Evolutionary conservation across 2,113 vertebrate species (phyloP), one percentile per base, ranked within the genome.

Genomic region (Proteles cristata): DNA sequence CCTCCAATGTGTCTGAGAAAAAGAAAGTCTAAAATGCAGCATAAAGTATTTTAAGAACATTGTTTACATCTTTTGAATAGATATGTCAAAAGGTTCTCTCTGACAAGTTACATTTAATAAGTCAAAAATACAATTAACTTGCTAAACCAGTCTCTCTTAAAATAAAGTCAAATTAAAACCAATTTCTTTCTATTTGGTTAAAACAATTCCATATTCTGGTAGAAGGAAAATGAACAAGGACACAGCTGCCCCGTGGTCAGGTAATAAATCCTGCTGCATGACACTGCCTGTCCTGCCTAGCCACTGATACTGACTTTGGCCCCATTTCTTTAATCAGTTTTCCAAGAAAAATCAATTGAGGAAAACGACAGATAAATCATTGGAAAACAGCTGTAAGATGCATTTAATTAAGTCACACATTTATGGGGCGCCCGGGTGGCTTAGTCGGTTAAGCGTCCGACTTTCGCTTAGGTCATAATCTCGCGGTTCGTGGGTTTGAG

Each of bases 321-420:
- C 76, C 88, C 15, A 95, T 94, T 97, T 96, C 74, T 88, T 89
- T 43, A 8, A 80, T 45, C 14, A 2, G 33, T 90, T 97, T 96
- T 68, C 73, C 5, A 76, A 87, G 82, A 65, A 96, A 97, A 94
- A 88, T 48, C 58, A 92, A 25, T 25, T 43, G 21, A 74, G 28
- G 14, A 77, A 96, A 93, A 79, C 5, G 65, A 35, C 17, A 31
- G 16, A 25, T 65, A 73, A 86, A 80, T 89, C 65, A 65, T 55
- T 77, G 81, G 80, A 53, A 77, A 94, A 85, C 14, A 61, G 28
- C 26, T 33, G 11, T 35, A 26, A 65, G 61, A 35, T 68, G 33
- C 17, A 74, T 43, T 23, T 17, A 71, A 53, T 33, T 39, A 73
- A 96, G 83, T 86, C 33, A 50, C 35, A 43, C 26, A 25, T 80